Evolutionary conservation across 37 sponge, comb jelly and placozoan genomes (phyloP).

Genomic region (Spongilla lacustris): DNA sequence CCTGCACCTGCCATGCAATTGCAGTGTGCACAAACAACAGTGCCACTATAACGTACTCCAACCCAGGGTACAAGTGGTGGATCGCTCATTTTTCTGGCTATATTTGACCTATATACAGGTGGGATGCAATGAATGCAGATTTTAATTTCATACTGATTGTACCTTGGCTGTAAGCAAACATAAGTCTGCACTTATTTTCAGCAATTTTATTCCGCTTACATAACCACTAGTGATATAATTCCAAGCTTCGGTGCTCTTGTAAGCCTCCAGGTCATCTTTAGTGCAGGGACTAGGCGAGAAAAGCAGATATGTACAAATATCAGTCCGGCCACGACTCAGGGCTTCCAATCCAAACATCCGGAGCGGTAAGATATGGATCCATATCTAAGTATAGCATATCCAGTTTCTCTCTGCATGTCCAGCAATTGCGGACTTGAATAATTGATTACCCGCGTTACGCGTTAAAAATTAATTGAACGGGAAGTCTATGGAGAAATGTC

Average conservation of each 20-base stretch:
- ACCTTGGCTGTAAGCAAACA: neutral
- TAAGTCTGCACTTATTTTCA: neutral
- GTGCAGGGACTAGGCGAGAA: constrained; percentile 9
- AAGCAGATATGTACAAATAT: constrained; percentile 5
- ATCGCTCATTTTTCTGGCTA: neutral
- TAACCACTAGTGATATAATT: neutral
- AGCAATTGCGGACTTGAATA: too few species aligned
- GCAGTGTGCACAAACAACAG: constrained; percentile 4
- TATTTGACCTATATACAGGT: neutral
- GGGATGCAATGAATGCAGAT: neutral
- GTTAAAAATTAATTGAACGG: too few species aligned
- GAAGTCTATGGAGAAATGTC: too few species aligned
- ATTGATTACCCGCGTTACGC: too few species aligned
- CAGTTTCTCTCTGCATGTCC: too few species aligned
- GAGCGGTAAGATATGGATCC: too few species aligned
- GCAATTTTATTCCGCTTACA: constrained; percentile 1
- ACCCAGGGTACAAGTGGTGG: neutral
- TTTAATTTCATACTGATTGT: neutral
- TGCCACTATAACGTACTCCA: neutral
- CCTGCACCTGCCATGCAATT: constrained; percentile 17
- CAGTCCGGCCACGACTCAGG: neutral
- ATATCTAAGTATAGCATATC: too few species aligned
- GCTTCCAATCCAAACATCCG: neutral
- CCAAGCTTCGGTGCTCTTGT: constrained; percentile 13
- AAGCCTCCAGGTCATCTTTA: neutral